Base-by-base conservation (phyloP, 2,797 vertebrate genomes). In the Liparis tanakae region DNA sequence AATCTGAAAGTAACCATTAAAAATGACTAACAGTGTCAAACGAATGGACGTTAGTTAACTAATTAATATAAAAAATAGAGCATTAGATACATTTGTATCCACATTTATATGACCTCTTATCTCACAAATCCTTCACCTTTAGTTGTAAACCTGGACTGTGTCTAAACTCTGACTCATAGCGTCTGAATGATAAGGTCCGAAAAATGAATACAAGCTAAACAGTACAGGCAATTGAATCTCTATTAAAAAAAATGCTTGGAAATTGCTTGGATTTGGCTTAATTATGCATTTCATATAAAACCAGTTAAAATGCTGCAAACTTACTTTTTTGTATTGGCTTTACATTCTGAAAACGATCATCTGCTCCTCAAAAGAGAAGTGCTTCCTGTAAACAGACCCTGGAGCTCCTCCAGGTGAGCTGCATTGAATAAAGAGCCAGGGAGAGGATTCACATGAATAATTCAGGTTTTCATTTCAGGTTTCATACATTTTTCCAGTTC, bases 141-240 rank as follows among this genome's bases (percentile, higher is more conserved):
- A 41, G 46, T 58, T 37, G 70, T 54, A 3, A 51, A 39, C 30
- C 3, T 70, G n/a, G 20, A 17, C 41, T 61, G 68, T 73, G 44
- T 43, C 13, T 66, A 65, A 77, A 61, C 57, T 71, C 36, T 63
- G 56, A 70, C 48, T 76, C 44, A 58, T 3, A 39, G 51, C 7
- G 51, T 8, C 12, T 17, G 46, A 62, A 51, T 56, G 74, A 68
- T 76, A 83, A 37, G 59, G 58, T 80, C 64, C 67, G 25, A 37
- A 59, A 55, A 67, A 76, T 15, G 56, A 37, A 51, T 67, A 0
- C 3, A 63, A 41, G 71, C 46, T 64, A 30, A 74, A 75, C 20
- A 5, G 39, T 1, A 46, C 4, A 51, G 65, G 67, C 25, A 60
- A 18, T n/a, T n/a, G 41, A 73, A 61, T 51, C 22, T 60, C 1